Evolutionary conservation across 2,113 vertebrate genomes (phyloP), one percentile per base, ranked within the genome.

Genomic region (Ochotona princeps): DNA sequence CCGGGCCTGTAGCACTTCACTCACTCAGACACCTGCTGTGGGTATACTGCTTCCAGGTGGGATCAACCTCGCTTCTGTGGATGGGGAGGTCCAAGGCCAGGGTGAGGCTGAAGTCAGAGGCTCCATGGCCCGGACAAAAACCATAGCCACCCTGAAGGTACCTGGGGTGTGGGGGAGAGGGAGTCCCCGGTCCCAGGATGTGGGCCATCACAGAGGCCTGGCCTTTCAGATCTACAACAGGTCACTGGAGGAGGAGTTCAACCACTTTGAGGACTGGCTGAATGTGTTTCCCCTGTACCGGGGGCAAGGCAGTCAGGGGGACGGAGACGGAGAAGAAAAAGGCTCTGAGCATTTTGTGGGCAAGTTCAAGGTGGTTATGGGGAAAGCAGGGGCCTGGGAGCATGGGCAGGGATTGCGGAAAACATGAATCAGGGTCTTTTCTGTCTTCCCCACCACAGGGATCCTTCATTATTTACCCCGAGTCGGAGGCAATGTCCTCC

Each of bases 221-320:
- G 4, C 54, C 70, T 92, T 83, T 92, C 97, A 99, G 99, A 98
- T 99, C 87, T 99, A 99, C 84, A 97, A 89, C 63, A 97, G 98
- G 0, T 98, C 99, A 83, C 97, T 99, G 95, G 99, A 99, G 97
- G 98, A 98, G 9, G 98, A 99, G 70, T 99, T 99, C 96, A 97
- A 90, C 87, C 98, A 99, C 93, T 99, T 99, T 97, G 98, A 99
- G 97, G 99, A 99, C 93, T 99, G 99, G 99, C 97, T 99, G 76
- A 97, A 97, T 91, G 97, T 98, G 73, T 99, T 99, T 65, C 98
- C 98, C 2, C 97, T 99, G 51, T 98, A 98, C 89, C 98, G 98
- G 97, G 99, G 99, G 44, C 98, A 98, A 95, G 97, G 98, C 0
- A 97, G 95, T 23, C 99, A 99, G 5, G 54, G 54, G 54, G 99